A percentile compares a stretch with the other conserved stretches of the same genome.
Evolutionary conservation across 2,888 invertebrate species (phyloP).

Genomic region (Nesidiocoris tenuis): DNA sequence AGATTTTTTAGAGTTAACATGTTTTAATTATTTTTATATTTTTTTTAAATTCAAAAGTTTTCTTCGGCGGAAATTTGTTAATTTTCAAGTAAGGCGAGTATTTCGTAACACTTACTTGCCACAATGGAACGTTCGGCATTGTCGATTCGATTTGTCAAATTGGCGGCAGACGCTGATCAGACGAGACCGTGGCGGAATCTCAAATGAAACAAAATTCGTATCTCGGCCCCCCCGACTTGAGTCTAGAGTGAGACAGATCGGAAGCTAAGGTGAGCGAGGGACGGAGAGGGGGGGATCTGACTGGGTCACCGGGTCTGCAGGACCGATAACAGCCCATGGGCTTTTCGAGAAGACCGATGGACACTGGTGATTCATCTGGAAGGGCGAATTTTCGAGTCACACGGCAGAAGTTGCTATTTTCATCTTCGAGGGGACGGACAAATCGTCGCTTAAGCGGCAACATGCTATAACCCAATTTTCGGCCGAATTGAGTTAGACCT

Average conservation of each 20-base stretch:
- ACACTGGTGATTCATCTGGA: neutral
- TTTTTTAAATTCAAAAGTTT: no score
- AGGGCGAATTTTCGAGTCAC: neutral
- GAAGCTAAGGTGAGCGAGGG: neutral
- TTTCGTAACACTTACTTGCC: constrained; percentile 33
- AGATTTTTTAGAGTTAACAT: no score
- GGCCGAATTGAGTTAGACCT: no score
- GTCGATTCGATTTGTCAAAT: neutral
- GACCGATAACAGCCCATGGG: neutral
- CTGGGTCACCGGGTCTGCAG: constrained; percentile 28
- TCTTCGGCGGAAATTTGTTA: no score
- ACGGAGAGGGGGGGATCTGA: constrained; percentile 1
- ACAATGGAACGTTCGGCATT: constrained; percentile 29
- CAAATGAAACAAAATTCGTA: neutral
- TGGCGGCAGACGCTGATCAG: neutral
- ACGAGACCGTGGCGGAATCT: neutral
- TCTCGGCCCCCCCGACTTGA: neutral
- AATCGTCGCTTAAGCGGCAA: no score
- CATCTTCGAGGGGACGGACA: no score
- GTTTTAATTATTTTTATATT: no score
- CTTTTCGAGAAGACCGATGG: no score
- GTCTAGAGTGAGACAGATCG: neutral
- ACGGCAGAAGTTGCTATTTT: neutral
- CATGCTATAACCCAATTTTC: no score
- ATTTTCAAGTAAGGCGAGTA: neutral